phyloP scores from a whole-genome alignment of 2,797 vertebrate species.

The Siniperca scherzeri region DNA sequence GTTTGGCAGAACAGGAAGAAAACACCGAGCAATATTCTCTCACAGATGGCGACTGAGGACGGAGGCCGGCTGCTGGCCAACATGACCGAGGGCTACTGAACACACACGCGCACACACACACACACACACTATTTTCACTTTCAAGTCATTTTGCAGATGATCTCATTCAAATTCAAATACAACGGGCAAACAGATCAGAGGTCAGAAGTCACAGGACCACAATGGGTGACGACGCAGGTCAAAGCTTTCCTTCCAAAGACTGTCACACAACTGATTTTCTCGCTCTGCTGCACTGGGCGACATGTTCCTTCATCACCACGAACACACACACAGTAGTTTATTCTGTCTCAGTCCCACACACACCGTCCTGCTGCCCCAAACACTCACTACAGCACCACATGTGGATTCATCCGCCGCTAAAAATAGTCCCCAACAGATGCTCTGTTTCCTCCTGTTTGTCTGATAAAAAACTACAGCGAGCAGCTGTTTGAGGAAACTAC shows the following conservation, averaged over 20 bases:
- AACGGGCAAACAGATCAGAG: neutral
- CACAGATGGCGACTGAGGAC: constrained; percentile 33
- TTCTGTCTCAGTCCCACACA: neutral
- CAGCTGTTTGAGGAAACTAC: neutral
- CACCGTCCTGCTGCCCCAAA: too few relatives aligned
- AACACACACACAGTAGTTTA: too few relatives aligned
- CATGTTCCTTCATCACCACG: too few relatives aligned
- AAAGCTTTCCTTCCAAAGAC: too few relatives aligned
- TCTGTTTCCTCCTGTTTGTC: neutral
- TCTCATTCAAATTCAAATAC: neutral
- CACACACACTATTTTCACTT: neutral
- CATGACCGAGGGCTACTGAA: neutral
- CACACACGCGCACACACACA: neutral
- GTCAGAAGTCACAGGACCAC: constrained; percentile 4
- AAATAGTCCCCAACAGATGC: neutral
- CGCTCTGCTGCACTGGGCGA: too few relatives aligned
- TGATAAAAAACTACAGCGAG: neutral
- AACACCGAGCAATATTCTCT: neutral
- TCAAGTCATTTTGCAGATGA: neutral
- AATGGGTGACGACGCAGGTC: neutral
- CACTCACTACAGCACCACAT: neutral
- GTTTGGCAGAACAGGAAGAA: neutral
- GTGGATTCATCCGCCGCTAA: neutral
- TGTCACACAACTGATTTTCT: too few relatives aligned
- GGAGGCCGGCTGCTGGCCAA: constrained; percentile 15